phyloP scores from a whole-genome alignment of 2,113 vertebrate species.

The Anarhynchus alexandrinus region DNA sequence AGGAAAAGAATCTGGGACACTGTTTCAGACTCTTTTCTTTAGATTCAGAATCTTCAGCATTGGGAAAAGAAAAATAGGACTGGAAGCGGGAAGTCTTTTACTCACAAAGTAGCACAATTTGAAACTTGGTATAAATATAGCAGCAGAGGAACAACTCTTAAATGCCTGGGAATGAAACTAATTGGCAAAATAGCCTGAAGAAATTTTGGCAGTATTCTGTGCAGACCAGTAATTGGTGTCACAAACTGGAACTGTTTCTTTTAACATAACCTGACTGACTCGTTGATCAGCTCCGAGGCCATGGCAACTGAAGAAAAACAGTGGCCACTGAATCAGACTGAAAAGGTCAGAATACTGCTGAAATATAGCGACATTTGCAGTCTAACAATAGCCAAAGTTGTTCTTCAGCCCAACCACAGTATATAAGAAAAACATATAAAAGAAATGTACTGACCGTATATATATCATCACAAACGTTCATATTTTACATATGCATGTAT shows the following conservation, averaged over 20 bases:
- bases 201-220: neutral
- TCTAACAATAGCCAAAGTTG: neutral
- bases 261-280: neutral
- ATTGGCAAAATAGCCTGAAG: constrained; percentile 26
- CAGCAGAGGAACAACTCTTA: neutral
- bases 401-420: neutral
- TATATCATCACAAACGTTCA: neutral
- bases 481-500: neutral
- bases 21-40: constrained; percentile 38
- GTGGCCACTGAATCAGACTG: neutral
- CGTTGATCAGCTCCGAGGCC: neutral
- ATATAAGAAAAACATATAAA: neutral
- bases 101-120: constrained; percentile 25
- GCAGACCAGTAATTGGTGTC: constrained; percentile 14
- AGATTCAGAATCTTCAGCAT: constrained; percentile 14
- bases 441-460: neutral
- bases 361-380: neutral
- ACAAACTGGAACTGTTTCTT: neutral
- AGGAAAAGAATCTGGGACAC: constrained; percentile 21
- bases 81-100: constrained; percentile 20
- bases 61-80: neutral
- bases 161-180: constrained; percentile 38
- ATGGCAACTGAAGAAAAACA: neutral
- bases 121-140: constrained; percentile 55
- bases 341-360: constrained; percentile 20